Percentiles rank a stretch among this genome's conserved stretches.
Conservation (phyloP, 2,888 invertebrate species). For the Teleogryllus oceanicus region DNA sequence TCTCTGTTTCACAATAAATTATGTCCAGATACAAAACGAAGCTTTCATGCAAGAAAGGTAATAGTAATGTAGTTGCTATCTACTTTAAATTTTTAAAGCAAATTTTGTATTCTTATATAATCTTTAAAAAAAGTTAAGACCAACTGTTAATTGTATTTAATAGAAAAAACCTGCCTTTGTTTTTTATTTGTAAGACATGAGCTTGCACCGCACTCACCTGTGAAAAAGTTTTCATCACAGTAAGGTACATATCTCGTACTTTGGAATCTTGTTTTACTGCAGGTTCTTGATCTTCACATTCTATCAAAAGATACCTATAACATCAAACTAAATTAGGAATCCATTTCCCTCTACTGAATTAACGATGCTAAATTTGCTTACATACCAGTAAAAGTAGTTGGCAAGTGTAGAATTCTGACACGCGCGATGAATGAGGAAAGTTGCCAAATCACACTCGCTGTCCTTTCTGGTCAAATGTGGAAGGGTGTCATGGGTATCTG, state of each 20-base stretch:
- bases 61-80: too few relatives aligned
- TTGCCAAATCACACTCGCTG: constrained; percentile 64
- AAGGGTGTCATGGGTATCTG: background rate
- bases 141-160: too few relatives aligned
- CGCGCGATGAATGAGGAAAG: constrained; percentile 86
- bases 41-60: too few relatives aligned
- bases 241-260: constrained; percentile 79
- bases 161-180: background rate
- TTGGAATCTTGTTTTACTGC: constrained; percentile 67
- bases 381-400: constrained; percentile 93
- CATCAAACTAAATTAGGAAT: background rate
- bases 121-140: too few relatives aligned
- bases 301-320: constrained; percentile 73
- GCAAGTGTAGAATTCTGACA: constrained; percentile 84
- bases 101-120: too few relatives aligned
- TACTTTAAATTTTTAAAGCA: too few relatives aligned
- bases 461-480: background rate
- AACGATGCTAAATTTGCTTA: background rate
- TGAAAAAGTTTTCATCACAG: constrained; percentile 83
- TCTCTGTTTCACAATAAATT: too few relatives aligned
- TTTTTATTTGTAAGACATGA: background rate
- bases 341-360: background rate
- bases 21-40: too few relatives aligned
- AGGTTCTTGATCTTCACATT: constrained; percentile 84
- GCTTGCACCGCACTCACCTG: constrained; percentile 50